Evolutionary conservation across 2,888 invertebrate genomes (phyloP), one percentile per base, ranked within the genome.

Genomic region (Steinernema scapterisci): DNA sequence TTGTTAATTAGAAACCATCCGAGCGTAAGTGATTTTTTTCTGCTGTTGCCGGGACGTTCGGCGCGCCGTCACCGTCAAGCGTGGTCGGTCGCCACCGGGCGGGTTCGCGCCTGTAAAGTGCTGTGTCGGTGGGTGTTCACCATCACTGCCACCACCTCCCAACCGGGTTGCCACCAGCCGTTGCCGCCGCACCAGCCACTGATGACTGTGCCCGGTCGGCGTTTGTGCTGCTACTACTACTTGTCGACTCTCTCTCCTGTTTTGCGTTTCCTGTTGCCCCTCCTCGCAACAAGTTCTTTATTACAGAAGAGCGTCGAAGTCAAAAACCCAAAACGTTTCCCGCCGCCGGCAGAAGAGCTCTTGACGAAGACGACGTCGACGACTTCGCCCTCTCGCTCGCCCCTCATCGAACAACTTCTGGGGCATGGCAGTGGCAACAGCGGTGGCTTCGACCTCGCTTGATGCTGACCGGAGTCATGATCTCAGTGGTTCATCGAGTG

Each of bases 401-500:
- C 21, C 52, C 21, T 52, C 52, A 9, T 52, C 19, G 52, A 19
- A n/a, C n/a, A n/a, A 52, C 52, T 52, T 52, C 52, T 52, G 52
- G 23, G 21, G 63, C 16, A 63, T 63, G 63, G 63, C 63, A 25
- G 63, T 63, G 63, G 63, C 63, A 27, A 63, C 63, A 27, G 63
- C 63, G 63, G 63, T 63, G 7, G 63, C 63, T 38, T 63, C 63
- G 1, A 63, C 63, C 27, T 63, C 63, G 1, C 63, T 63, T n/a
- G 63, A 63, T 6, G 63, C 63, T 21, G 63, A 63, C 38, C 38
- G 38, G 9, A 38, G 38, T 9, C n/a, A n/a, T n/a, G 9, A 9
- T 9, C 38, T 6, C 38, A 9, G 9, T 38, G 38, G 38, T 9
- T 38, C 38, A 9, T 9, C 3, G 5, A 38, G 38, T 38, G 38